Percentiles rank a stretch among this genome's conserved stretches.
Conservation (phyloP, 1,140 invertebrate species). For the Drosophila repleta region DNA sequence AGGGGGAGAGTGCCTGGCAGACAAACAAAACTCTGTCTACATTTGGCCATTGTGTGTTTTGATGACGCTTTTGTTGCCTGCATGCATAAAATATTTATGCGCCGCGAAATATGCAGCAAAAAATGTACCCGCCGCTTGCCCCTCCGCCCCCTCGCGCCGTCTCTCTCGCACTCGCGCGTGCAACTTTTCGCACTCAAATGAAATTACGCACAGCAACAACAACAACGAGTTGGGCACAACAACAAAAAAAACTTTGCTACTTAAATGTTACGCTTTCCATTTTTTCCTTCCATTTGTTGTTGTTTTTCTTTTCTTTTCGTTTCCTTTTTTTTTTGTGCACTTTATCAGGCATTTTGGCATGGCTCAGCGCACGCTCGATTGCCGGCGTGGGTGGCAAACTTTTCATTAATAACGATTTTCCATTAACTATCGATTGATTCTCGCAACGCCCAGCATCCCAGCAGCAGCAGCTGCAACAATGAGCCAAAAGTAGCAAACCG, state of each 20-base stretch:
- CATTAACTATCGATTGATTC: conserved; percentile 84
- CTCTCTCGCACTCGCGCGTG: conserved; percentile 58
- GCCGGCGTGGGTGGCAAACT: conserved; percentile 62
- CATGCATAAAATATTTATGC: conserved; percentile 81
- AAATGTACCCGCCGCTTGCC: conserved; percentile 37
- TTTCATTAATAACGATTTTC: conserved; percentile 84
- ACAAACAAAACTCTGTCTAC: conserved; percentile 27
- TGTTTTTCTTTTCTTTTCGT: conserved; percentile 1
- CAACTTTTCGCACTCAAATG: conserved; percentile 81
- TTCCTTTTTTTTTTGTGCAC: conserved; percentile 64
- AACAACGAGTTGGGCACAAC: neutral
- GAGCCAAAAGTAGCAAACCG: conserved; percentile 63
- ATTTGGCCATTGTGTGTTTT: conserved; percentile 64
- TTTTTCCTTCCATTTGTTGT: conserved; percentile 33
- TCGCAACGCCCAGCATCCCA: conserved; percentile 68
- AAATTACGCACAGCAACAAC: conserved; percentile 62
- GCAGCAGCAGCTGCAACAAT: conserved; percentile 42
- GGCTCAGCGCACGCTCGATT: conserved; percentile 76
- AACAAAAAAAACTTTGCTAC: conserved; percentile 62
- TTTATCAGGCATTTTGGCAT: conserved; percentile 78
- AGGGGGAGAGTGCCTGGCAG: conserved; percentile 27
- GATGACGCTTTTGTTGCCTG: conserved; percentile 71
- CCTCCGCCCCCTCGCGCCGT: too few species aligned
- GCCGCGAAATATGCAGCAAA: conserved; percentile 75
- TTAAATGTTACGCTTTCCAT: conserved; percentile 72